phyloP scores from a whole-genome alignment of 2,113 vertebrate genomes.

The Microcebus griseorufus region DNA sequence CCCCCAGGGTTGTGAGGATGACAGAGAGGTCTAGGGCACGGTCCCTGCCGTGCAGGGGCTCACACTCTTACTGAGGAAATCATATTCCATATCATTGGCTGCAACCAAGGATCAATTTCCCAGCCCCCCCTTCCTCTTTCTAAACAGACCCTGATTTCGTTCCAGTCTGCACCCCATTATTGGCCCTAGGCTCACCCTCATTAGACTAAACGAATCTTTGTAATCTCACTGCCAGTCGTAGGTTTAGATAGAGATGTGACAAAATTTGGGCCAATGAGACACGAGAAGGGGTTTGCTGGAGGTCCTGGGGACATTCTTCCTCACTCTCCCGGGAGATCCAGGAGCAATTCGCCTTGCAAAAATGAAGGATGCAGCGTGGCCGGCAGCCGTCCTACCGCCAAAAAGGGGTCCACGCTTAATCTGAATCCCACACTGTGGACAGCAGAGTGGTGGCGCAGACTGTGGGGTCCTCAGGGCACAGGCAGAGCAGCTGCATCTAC shows the following conservation, averaged over 20 bases:
- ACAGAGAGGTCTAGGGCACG: not conserved
- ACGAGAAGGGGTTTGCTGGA: not conserved
- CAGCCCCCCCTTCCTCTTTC: not conserved
- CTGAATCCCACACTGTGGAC: too few relatives aligned
- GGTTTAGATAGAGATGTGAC: not conserved
- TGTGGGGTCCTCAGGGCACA: accelerated
- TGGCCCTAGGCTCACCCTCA: not conserved
- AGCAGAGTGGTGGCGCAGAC: not conserved
- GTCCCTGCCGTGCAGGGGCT: not conserved
- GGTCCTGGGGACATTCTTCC: not conserved
- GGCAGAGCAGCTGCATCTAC: too few relatives aligned
- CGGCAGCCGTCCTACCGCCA: not conserved
- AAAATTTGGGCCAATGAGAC: not conserved
- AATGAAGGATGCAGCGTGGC: not conserved
- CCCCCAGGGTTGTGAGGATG: not conserved
- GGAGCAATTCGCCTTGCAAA: not conserved
- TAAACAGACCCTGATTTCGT: not conserved
- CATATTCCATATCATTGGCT: not conserved
- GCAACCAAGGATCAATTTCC: not conserved
- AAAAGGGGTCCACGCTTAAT: not conserved
- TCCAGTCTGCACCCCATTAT: not conserved
- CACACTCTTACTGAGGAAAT: not conserved
- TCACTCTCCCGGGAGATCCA: not conserved
- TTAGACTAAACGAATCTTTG: not conserved
- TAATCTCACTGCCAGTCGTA: not conserved